Conservation (phyloP, 2,113 vertebrate species). For the Phalacrocorax pelagicus region DNA sequence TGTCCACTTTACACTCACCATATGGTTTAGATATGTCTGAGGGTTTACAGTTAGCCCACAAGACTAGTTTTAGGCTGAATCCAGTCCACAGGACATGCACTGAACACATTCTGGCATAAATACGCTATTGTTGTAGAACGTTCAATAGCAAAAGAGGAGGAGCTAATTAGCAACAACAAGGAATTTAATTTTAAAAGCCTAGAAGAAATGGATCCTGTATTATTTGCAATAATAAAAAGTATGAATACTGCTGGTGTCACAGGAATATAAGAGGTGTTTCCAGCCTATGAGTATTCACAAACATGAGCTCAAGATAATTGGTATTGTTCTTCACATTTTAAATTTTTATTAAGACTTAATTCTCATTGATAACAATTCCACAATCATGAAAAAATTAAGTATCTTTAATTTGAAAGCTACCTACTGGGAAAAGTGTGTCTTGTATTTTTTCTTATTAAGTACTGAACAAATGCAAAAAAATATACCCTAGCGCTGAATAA, state of each 20-base stretch:
- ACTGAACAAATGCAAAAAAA: background rate
- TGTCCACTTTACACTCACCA: background rate
- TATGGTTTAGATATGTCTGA: background rate
- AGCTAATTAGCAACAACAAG: background rate
- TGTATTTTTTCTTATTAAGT: slow-evolving; percentile 13
- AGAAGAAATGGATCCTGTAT: background rate
- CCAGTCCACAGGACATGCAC: background rate
- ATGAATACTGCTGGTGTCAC: background rate
- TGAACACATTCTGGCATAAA: background rate
- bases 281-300: background rate
- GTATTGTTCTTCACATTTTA: background rate
- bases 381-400: background rate
- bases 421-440: slow-evolving; percentile 22
- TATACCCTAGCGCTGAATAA: background rate
- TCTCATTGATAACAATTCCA: background rate
- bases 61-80: background rate
- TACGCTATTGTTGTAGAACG: background rate
- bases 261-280: background rate
- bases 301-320: background rate
- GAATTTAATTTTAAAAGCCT: slow-evolving; percentile 23
- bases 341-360: background rate
- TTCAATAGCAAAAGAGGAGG: background rate
- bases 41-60: background rate
- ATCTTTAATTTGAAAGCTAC: slow-evolving; percentile 37
- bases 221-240: background rate